Conservation (phyloP, 1,140 invertebrate genomes). For the Papilio helenus region DNA sequence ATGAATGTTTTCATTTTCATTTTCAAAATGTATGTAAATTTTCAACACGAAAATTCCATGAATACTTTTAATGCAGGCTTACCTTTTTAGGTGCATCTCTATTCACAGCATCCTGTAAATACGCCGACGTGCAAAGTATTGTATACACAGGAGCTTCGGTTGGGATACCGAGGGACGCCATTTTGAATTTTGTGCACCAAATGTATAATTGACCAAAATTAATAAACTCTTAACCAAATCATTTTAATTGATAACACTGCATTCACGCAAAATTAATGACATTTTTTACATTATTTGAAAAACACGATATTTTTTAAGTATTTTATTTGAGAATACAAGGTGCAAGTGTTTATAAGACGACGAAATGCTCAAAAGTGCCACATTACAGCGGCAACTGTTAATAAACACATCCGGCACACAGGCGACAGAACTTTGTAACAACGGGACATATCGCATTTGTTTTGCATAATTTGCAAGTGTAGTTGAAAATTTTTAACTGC, state of each 20-base stretch:
- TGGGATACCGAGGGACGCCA: slow-evolving; percentile 76
- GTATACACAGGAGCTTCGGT: slow-evolving; percentile 76
- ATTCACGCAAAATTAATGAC: neutral
- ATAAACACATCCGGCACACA: slow-evolving; percentile 41
- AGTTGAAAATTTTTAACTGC: neutral
- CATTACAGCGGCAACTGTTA: slow-evolving; percentile 17
- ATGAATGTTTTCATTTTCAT: too few relatives aligned
- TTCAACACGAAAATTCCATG: too few relatives aligned
- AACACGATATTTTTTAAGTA: too few relatives aligned
- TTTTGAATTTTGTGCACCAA: slow-evolving; percentile 38
- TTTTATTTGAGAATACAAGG: neutral
- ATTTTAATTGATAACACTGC: neutral
- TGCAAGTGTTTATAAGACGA: slow-evolving; percentile 6
- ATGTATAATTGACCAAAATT: slow-evolving; percentile 1
- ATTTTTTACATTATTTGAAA: neutral
- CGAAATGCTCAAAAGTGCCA: slow-evolving; percentile 9
- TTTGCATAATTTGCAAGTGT: neutral
- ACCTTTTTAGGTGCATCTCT: slow-evolving; percentile 62
- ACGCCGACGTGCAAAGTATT: slow-evolving; percentile 74
- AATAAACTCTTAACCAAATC: neutral
- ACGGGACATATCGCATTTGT: slow-evolving; percentile 33
- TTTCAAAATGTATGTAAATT: too few relatives aligned
- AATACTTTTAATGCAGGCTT: slow-evolving; percentile 25
- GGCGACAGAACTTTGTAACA: slow-evolving; percentile 50
- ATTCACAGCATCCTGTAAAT: slow-evolving; percentile 57